Evolutionary conservation across 1,140 invertebrate species (phyloP).

Genomic region (Nautilus pompilius): DNA sequence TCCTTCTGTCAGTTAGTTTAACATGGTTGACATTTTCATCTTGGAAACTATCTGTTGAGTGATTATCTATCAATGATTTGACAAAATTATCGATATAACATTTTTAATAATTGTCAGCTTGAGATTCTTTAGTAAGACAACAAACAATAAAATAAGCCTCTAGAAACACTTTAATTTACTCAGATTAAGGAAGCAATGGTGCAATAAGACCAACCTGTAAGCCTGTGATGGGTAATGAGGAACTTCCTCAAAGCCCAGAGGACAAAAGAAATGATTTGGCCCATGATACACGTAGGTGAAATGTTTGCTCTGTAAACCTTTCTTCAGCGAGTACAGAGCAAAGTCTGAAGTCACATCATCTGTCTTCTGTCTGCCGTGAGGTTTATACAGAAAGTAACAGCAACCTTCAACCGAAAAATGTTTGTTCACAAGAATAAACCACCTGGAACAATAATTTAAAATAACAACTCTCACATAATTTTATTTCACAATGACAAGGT

Average conservation of each 20-base stretch:
- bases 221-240: constrained; percentile 31
- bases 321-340: constrained; percentile 35
- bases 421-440: constrained; percentile 44
- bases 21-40: too few relatives aligned
- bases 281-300: constrained; percentile 48
- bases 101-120: too few relatives aligned
- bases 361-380: constrained; percentile 41
- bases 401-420: constrained; percentile 41
- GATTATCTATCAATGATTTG: too few relatives aligned
- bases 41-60: too few relatives aligned
- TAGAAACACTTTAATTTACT: too few relatives aligned
- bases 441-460: constrained; percentile 27
- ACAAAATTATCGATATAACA: too few relatives aligned
- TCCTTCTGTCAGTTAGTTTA: too few relatives aligned
- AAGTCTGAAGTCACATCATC: constrained; percentile 29
- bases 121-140: too few relatives aligned
- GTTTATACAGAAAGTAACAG: constrained; percentile 44
- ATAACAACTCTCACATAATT: neutral
- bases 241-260: constrained; percentile 48
- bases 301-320: constrained; percentile 33
- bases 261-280: constrained; percentile 52
- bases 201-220: constrained; percentile 42
- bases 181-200: too few relatives aligned
- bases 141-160: too few relatives aligned
- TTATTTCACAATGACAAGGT: neutral